Conservation (phyloP, 2,888 invertebrate genomes). For the Marasmarcha lunaedactyla region DNA sequence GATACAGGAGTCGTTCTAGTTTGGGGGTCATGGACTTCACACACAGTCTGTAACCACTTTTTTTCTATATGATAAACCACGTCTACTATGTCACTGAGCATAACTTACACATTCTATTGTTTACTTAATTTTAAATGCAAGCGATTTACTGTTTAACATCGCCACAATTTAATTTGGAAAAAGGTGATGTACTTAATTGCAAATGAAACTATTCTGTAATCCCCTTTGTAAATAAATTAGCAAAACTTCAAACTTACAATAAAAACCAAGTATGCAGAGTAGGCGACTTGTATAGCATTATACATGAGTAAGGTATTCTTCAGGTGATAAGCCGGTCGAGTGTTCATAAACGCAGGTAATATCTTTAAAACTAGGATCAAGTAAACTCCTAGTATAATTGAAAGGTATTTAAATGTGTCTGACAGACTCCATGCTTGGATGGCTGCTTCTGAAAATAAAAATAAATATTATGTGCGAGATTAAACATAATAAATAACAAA, state of each 20-base stretch:
- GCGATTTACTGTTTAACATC: too few species aligned
- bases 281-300: constrained; percentile 76
- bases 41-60: too few species aligned
- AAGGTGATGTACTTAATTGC: too few species aligned
- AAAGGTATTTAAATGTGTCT: constrained; percentile 30
- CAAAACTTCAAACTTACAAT: constrained; percentile 53
- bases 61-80: too few species aligned
- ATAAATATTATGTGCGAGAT: not conserved
- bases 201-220: too few species aligned
- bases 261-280: constrained; percentile 70
- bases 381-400: constrained; percentile 70
- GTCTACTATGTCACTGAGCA: too few species aligned
- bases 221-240: constrained; percentile 9
- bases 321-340: constrained; percentile 73
- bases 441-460: constrained; percentile 24
- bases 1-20: too few species aligned
- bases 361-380: constrained; percentile 73
- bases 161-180: too few species aligned
- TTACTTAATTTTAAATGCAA: too few species aligned
- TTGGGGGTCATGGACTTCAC: too few species aligned
- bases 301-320: constrained; percentile 75
- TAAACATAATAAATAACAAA: too few species aligned
- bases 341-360: constrained; percentile 78
- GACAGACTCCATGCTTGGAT: constrained; percentile 34
- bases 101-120: too few species aligned